Percentiles rank a stretch among this genome's conserved stretches.
Evolutionary conservation across 92 coral and sea anemone species (phyloP).

Genomic region (Metridium senile): DNA sequence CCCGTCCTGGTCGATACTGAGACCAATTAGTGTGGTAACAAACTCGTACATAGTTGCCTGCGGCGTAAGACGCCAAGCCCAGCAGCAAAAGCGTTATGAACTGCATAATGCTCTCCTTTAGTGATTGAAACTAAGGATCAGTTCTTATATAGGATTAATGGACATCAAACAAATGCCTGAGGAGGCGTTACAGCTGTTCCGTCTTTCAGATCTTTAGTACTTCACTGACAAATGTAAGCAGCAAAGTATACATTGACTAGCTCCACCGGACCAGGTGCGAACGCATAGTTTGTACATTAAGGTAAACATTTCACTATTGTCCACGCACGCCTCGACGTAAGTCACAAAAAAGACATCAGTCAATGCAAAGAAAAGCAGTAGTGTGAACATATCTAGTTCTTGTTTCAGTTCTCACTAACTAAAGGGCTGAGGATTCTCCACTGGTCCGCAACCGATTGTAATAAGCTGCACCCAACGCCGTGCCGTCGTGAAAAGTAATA

Average conservation of each 20-base stretch:
- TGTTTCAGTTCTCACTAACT: too few relatives aligned
- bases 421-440: too few relatives aligned
- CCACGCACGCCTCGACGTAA: too few relatives aligned
- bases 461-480: too few relatives aligned
- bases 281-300: not conserved
- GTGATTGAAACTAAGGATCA: not conserved
- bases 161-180: not conserved
- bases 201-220: not conserved
- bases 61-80: slow-evolving; percentile 45
- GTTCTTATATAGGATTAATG: not conserved
- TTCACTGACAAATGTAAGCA: not conserved
- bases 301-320: too few relatives aligned
- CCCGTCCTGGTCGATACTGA: slow-evolving; percentile 47
- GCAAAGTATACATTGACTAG: not conserved
- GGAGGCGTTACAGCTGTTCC: not conserved
- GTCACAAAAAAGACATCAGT: too few relatives aligned
- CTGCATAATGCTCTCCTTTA: slow-evolving; percentile 11
- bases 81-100: slow-evolving; percentile 30
- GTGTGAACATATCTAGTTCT: too few relatives aligned
- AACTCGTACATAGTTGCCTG: slow-evolving; percentile 72
- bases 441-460: too few relatives aligned
- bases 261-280: not conserved
- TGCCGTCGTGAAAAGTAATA: too few relatives aligned
- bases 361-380: too few relatives aligned
- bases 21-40: slow-evolving; percentile 96